Base-by-base conservation (phyloP, 2,797 vertebrate species). In the Perodicticus potto region DNA sequence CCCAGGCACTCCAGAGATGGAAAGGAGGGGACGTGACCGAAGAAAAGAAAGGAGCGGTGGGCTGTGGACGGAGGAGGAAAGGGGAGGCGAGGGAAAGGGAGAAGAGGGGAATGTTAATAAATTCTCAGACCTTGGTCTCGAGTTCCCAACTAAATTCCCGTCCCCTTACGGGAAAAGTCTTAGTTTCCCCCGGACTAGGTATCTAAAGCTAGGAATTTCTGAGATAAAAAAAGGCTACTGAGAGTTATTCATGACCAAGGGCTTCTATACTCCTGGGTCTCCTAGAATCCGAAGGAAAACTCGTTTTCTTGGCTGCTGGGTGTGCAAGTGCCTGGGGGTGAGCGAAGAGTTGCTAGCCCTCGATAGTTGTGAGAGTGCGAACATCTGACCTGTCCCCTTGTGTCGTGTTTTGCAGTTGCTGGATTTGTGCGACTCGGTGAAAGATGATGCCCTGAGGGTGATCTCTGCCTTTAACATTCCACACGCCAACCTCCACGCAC, bases 381-480 rank as follows among this genome's bases (percentile, higher is more conserved):
- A 34, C 59, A 9, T 40, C 80, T 94, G 83, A 95, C 34, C 55
- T 37, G 59, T 40, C 53, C 37, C 43, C 45, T 34, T 93, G 81
- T 82, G 83, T 93, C 80, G 4, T 94, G 81, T 95, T 95, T 97
- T 98, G 65, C 98, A 98, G 98, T 96, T 98, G 95, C 89, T 98
- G 98, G 97, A 97, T 86, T 96, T 98, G 74, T 98, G 98, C 72
- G 72, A 76, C 83, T 97, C 89, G 1, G 98, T 97, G 91, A 98
- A 98, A 95, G 98, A 98, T 32, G 98, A 98, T 45, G 97, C 98
- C 72, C 86, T 98, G 95, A 98, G 98, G 96, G 98, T 98, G 94
- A 97, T 97, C 78, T 97, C 98, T 1, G 98, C 98, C 67, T 98
- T 98, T 95, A 98, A 98, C 97, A 96, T 98, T 34, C 98, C 98